Conservation (phyloP, 2,113 vertebrate species). For the Neomonachus schauinslandi region DNA sequence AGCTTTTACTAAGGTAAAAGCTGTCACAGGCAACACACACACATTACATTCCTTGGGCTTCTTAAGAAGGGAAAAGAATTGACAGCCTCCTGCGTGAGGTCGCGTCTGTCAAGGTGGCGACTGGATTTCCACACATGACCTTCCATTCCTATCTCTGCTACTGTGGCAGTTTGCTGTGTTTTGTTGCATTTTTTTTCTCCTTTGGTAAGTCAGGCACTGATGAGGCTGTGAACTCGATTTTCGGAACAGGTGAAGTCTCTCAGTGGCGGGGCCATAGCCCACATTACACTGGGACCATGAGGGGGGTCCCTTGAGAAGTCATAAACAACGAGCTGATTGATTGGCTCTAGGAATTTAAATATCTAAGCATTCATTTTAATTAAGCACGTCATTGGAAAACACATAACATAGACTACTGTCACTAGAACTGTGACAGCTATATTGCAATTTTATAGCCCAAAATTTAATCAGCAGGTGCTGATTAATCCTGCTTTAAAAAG, state of each 20-base stretch:
- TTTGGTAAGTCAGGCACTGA: background rate
- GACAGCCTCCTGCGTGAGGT: background rate
- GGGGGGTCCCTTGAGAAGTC: background rate
- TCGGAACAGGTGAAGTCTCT: background rate
- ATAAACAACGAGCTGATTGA: slow-evolving; percentile 16
- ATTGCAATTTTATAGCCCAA: slow-evolving; percentile 44
- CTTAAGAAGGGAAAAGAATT: background rate
- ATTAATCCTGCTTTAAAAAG: slow-evolving; percentile 8
- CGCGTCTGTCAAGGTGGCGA: background rate
- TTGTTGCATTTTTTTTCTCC: background rate
- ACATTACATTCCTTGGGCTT: background rate
- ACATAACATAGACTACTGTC: background rate
- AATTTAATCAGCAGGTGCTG: slow-evolving; percentile 62
- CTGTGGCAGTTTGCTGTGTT: background rate
- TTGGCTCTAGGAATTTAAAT: background rate
- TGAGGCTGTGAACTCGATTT: background rate
- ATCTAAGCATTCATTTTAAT: slow-evolving; percentile 52
- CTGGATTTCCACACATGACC: background rate
- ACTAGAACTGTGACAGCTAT: slow-evolving; percentile 29
- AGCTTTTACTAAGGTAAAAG: background rate
- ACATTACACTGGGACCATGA: background rate
- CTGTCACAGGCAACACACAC: background rate
- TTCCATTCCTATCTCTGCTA: background rate
- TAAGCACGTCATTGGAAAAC: slow-evolving; percentile 52
- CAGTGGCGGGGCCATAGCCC: background rate